Base-by-base conservation (phyloP, 2,113 vertebrate species). In the Etheostoma spectabile region DNA sequence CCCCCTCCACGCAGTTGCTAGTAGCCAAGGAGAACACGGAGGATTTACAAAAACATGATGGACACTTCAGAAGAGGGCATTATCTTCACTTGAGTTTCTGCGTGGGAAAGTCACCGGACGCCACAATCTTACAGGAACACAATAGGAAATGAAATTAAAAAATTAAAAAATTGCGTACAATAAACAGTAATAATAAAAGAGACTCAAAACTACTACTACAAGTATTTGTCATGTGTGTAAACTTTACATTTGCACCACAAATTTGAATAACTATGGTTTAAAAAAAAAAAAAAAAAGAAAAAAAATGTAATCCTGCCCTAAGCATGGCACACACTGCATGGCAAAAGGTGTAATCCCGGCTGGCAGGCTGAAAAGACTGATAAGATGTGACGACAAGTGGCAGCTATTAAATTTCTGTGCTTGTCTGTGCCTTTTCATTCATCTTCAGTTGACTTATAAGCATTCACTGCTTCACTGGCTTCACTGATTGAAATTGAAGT, bases 401-500 rank as follows among this genome's bases (percentile, higher is more conserved):
- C 80, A 72, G 69, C 55, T 79, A 62, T 87, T 86, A 71, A 38
- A 69, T 83, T 75, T 66, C 69, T 75, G 19, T 68, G 68, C 79
- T 78, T 53, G 61, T 83, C 63, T 0, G 46, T 35, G 60, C 8
- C 49, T 75, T 85, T 90, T 79, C 82, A 76, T 80, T 88, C 45
- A 78, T 87, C 84, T 65, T 61, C 33, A 24, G 45, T 67, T n/a
- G 49, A 45, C 57, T 82, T 83, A 84, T 84, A 82, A 82, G 33
- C 59, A 48, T 82, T 78, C 33, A 6, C 69, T 71, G 85, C 88
- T 74, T 86, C 75, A 52, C 74, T 78, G 72, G 55, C 33, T 62
- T 35, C 19, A 8, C 83, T 88, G 86, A 90, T 90, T 89, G 79
- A 90, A 90, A 76, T 21, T 51, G 51, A 77, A 48, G 62, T 74